A percentile compares a stretch with the other conserved stretches of the same genome.
These are phyloP conservation scores for Brotula barbata DNA, from an alignment of 2,797 vertebrate species.

Conservation along the genomic window DNA sequence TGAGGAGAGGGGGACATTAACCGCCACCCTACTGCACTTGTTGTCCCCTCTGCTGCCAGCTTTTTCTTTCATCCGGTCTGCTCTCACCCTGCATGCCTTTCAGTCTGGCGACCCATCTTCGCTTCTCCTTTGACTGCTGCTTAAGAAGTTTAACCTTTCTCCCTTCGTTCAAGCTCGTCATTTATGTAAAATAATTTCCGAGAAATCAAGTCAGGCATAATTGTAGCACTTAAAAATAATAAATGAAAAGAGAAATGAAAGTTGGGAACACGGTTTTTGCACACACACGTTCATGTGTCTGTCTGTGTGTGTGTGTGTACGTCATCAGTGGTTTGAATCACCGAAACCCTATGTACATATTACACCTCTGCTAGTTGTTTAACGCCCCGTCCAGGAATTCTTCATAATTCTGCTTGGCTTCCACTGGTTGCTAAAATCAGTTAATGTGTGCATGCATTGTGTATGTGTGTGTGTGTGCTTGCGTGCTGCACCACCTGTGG, in stretches of 20 bases:
- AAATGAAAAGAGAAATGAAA: constrained; percentile 13
- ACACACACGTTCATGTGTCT: not conserved
- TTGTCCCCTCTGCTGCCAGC: constrained; percentile 72
- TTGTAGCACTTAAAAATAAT: constrained; percentile 19
- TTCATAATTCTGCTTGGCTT: constrained; percentile 51
- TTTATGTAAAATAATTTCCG: constrained; percentile 38
- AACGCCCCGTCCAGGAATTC: constrained; percentile 66
- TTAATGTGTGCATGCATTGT: constrained; percentile 29
- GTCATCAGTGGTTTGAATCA: constrained; percentile 53
- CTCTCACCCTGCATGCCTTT: constrained; percentile 57
- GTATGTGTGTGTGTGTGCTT: constrained; percentile 25
- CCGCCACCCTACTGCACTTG: constrained; percentile 72
- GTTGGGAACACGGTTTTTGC: constrained; percentile 1
- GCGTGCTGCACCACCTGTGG: constrained; percentile 55
- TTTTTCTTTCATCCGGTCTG: constrained; percentile 65
- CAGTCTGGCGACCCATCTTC: constrained; percentile 52
- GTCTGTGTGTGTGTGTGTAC: constrained; percentile 13
- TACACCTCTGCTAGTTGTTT: constrained; percentile 65
- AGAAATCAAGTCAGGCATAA: constrained; percentile 44
- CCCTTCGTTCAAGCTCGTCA: constrained; percentile 19
- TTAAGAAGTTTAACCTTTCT: constrained; percentile 44
- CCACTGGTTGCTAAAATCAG: constrained; percentile 52
- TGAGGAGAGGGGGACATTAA: constrained; percentile 65
- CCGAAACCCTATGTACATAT: constrained; percentile 57
- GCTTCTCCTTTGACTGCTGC: constrained; percentile 43